Evolutionary conservation across 2,113 vertebrate species (phyloP).

Genomic region (Equus quagga): DNA sequence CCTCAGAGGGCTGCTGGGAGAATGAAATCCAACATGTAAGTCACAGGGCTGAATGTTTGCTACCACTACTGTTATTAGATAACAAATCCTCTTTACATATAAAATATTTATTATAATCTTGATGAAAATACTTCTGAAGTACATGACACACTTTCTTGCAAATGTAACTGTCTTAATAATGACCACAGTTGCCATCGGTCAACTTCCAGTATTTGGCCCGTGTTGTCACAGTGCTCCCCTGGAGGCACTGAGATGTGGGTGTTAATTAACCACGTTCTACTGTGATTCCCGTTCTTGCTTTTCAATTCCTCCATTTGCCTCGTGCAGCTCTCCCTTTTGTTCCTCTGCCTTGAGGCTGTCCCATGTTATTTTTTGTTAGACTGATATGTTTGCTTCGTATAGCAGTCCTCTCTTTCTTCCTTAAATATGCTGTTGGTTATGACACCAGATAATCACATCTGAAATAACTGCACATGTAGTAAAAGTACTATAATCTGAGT

Average conservation of each 20-base stretch:
- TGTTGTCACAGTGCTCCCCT: neutral
- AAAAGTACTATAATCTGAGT: neutral
- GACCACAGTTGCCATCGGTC: neutral
- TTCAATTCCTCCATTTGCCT: constrained; percentile 15
- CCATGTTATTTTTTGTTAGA: neutral
- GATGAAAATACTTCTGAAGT: constrained; percentile 31
- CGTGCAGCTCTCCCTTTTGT: neutral
- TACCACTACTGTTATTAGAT: neutral
- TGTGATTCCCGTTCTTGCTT: neutral
- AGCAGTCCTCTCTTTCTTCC: neutral
- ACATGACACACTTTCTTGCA: neutral
- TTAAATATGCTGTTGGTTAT: neutral
- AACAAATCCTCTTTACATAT: neutral
- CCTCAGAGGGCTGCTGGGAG: neutral
- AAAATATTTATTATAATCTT: neutral
- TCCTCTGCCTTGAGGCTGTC: neutral
- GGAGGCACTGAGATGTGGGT: neutral
- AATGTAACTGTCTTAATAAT: neutral
- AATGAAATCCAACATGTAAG: constrained; percentile 33
- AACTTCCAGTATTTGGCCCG: neutral
- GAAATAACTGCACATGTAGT: constrained; percentile 2
- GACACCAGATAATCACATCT: neutral
- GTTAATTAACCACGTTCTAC: neutral
- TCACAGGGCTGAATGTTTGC: neutral
- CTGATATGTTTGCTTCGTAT: neutral